phyloP scores from a whole-genome alignment of 2,113 vertebrate genomes.

The Oncorhynchus keta region DNA sequence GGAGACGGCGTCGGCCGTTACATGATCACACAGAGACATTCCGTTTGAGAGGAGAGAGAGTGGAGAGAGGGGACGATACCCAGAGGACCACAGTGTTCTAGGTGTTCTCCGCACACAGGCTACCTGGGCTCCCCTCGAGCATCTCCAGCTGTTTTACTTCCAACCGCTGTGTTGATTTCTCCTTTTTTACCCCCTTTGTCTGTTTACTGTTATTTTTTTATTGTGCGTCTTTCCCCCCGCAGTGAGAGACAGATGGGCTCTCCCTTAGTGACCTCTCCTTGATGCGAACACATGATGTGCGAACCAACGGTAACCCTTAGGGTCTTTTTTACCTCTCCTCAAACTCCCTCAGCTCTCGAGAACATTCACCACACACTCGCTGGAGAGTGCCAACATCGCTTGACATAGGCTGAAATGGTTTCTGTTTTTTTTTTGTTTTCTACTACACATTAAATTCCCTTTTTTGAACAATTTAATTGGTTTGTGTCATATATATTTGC shows the following conservation, averaged over 20 bases:
- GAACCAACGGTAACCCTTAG: constrained; percentile 19
- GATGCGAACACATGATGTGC: background rate
- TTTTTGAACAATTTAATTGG: constrained; percentile 5
- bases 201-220: constrained; percentile 21
- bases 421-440: constrained; percentile 11
- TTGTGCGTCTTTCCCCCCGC: constrained; percentile 28
- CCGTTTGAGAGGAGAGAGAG: constrained; percentile 34
- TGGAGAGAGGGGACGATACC: constrained; percentile 27
- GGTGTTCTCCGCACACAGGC: background rate
- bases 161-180: constrained; percentile 47
- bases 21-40: constrained; percentile 49
- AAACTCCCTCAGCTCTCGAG: constrained; percentile 2
- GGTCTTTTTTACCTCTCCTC: constrained; percentile 4
- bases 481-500: constrained; percentile 5
- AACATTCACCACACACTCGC: constrained; percentile 17
- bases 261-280: constrained; percentile 22
- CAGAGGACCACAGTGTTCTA: constrained; percentile 30
- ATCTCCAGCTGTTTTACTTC: constrained; percentile 48
- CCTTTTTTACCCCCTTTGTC: constrained; percentile 16
- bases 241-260: constrained; percentile 29
- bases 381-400: background rate
- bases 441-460: constrained; percentile 42
- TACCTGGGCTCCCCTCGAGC: constrained; percentile 23
- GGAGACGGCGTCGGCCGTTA: constrained; percentile 23
- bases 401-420: constrained; percentile 3